Conservation (phyloP, 2,113 vertebrate genomes). For the Varanus salvator region DNA sequence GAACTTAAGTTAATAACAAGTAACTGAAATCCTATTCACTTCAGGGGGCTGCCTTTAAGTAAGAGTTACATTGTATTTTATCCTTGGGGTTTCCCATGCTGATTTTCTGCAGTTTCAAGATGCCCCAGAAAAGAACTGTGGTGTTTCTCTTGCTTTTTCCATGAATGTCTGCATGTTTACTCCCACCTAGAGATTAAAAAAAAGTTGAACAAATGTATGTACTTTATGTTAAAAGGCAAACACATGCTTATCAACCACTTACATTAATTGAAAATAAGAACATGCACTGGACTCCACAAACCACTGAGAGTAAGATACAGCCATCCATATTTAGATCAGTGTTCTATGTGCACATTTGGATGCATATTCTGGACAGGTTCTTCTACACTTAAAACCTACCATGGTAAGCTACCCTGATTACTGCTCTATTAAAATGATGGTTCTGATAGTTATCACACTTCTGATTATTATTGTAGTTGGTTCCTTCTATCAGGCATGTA, state of each 20-base stretch:
- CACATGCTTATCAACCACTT: not conserved
- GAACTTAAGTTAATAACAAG: too few relatives aligned
- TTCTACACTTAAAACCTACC: too few relatives aligned
- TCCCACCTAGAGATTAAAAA: not conserved
- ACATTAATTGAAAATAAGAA: not conserved
- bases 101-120: not conserved
- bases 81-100: not conserved
- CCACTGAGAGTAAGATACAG: not conserved
- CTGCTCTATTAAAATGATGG: too few relatives aligned
- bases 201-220: not conserved
- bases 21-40: too few relatives aligned
- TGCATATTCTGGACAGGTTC: not conserved
- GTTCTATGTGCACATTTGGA: not conserved
- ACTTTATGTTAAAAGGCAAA: not conserved
- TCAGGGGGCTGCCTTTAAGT: too few relatives aligned
- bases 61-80: too few relatives aligned
- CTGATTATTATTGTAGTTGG: too few relatives aligned
- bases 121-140: not conserved
- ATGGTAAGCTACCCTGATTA: too few relatives aligned
- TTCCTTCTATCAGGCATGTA: too few relatives aligned
- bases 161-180: not conserved
- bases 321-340: not conserved
- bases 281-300: not conserved
- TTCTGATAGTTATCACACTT: too few relatives aligned
- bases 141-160: not conserved